Conservation (phyloP, 2,797 vertebrate genomes). For the Hipposideros larvatus region DNA sequence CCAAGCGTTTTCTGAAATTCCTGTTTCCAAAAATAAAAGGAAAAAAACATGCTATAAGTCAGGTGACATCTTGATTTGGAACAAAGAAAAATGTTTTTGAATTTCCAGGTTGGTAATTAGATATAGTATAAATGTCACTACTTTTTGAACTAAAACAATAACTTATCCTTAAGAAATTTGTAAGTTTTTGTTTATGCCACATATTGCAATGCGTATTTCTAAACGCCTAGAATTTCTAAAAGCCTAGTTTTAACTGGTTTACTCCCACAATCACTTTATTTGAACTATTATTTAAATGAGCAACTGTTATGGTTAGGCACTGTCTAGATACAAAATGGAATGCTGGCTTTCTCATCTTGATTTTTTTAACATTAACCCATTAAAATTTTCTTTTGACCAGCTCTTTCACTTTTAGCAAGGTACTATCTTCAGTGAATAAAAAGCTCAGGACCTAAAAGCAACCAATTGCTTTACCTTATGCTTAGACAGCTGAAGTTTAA, state of each 20-base stretch:
- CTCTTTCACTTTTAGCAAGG: slow-evolving; percentile 7
- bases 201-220: background rate
- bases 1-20: slow-evolving; percentile 99
- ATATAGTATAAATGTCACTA: background rate
- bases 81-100: background rate
- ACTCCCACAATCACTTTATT: background rate
- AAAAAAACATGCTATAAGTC: background rate
- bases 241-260: background rate
- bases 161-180: background rate
- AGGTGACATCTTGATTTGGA: slow-evolving; percentile 37
- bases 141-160: background rate
- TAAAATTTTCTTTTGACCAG: slow-evolving; percentile 5
- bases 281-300: slow-evolving; percentile 30
- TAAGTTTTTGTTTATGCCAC: slow-evolving; percentile 15
- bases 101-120: slow-evolving; percentile 33
- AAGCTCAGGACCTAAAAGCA: background rate
- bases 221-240: slow-evolving; percentile 50
- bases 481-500: slow-evolving; percentile 97
- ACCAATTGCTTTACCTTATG: slow-evolving; percentile 93
- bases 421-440: background rate
- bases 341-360: background rate
- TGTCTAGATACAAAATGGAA: background rate
- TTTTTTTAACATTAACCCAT: background rate
- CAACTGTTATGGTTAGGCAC: background rate
- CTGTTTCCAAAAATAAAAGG: slow-evolving; percentile 83